Evolutionary conservation across 2,888 invertebrate genomes (phyloP).

Genomic region (Tipula vernalis): DNA sequence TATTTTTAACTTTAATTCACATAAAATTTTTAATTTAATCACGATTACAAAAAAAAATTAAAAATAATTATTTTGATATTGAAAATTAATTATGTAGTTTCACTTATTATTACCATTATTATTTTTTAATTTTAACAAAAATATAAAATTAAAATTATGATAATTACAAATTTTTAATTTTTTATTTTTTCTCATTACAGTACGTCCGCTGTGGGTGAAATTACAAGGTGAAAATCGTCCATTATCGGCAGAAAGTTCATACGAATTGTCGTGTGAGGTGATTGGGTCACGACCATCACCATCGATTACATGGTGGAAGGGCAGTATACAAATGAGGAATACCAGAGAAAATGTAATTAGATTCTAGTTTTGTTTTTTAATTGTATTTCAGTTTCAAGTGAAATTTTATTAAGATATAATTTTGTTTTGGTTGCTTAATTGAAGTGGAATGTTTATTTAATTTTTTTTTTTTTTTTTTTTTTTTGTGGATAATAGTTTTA

Average conservation of each 20-base stretch:
- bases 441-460: too few species aligned
- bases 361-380: background rate
- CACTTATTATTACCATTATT: background rate
- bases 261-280: conserved; percentile 60
- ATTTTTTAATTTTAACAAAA: background rate
- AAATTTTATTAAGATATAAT: background rate
- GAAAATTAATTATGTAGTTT: background rate
- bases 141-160: conserved; percentile 21
- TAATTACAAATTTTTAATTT: too few species aligned
- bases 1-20: background rate
- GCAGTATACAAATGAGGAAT: conserved; percentile 51
- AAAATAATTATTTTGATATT: background rate
- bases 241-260: conserved; percentile 55
- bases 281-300: conserved; percentile 64
- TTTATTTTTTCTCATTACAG: conserved; percentile 37
- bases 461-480: too few species aligned
- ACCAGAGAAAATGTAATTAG: conserved; percentile 52
- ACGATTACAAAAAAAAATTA: background rate
- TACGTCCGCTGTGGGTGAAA: conserved; percentile 57
- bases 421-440: background rate
- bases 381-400: background rate
- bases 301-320: conserved; percentile 68
- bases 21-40: background rate
- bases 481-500: background rate
- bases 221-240: conserved; percentile 56